Base-by-base conservation (phyloP, 2,113 vertebrate genomes). In the Festucalex cinctus region DNA sequence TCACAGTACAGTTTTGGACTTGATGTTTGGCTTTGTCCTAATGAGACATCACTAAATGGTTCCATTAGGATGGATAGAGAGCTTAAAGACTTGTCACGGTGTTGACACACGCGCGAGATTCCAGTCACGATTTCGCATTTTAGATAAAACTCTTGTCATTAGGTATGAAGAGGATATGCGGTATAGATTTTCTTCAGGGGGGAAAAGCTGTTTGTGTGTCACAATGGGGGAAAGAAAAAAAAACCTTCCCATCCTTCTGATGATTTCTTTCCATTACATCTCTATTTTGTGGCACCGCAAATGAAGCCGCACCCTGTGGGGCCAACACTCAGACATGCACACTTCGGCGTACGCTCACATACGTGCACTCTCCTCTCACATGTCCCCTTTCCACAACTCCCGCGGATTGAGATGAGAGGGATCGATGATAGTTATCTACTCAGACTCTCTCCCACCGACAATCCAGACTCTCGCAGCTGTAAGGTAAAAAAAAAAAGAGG, bases 1-100 rank as follows among this genome's bases (percentile, higher is more conserved):
- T 78, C 73, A 61, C 72, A 77, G 68, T 83, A 58, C 76, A 35
- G 16, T 84, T 77, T 78, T 79, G 68, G 69, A 70, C 63, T 71
- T 12, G 67, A 54, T 80, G 68, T 84, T 85, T 79, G 83, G 74
- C 77, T 85, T 80, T 68, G 77, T 85, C 67, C 68, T 88, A 90
- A 89, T 84, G 83, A 87, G 78, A 77, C 64, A 63, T 81, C 56
- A 70, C 71, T 69, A 76, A 86, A 83, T 72, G 74, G 60, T 32
- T 71, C 79, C 76, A 59, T 74, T 74, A 70, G 68, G 56, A 8
- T 57, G 67, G 66, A 80, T 63, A 43, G 39, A 65, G 44, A 16
- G 77, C 58, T 82, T 28, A 74, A 69, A 74, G 74, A 77, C 59
- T 43, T 68, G 66, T 74, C 39, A 32, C 59, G 54, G 62, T 69